phyloP scores from a whole-genome alignment of 2,888 invertebrate genomes.

The Spodoptera littoralis region DNA sequence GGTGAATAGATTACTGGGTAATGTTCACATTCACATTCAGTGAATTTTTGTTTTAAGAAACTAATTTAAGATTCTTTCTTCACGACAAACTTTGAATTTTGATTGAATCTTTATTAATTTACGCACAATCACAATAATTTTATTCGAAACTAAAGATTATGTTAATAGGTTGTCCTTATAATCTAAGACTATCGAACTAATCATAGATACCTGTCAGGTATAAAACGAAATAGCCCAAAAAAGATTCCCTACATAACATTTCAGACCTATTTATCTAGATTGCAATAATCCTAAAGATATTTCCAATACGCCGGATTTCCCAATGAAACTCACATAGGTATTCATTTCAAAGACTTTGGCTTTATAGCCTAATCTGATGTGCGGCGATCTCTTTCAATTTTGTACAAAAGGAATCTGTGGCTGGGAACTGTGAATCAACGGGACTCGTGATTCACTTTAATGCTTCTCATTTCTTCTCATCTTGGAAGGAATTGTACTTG shows the following conservation, averaged over 20 bases:
- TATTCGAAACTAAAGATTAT: too few relatives aligned
- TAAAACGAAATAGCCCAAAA: neutral
- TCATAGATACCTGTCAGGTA: neutral
- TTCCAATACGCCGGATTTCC: slow-evolving; percentile 20
- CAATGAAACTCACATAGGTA: slow-evolving; percentile 28
- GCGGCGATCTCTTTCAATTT: slow-evolving; percentile 41
- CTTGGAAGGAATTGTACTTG: neutral
- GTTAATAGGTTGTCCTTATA: too few relatives aligned
- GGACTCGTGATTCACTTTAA: slow-evolving; percentile 37
- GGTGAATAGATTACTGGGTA: too few relatives aligned
- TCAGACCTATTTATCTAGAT: slow-evolving; percentile 28
- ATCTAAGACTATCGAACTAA: too few relatives aligned
- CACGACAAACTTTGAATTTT: too few relatives aligned
- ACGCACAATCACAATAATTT: too few relatives aligned
- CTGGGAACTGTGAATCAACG: slow-evolving; percentile 33
- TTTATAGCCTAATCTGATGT: slow-evolving; percentile 32
- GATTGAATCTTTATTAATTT: too few relatives aligned
- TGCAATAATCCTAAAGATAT: slow-evolving; percentile 26
- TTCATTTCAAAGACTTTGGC: slow-evolving; percentile 31
- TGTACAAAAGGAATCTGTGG: slow-evolving; percentile 21
- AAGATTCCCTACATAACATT: slow-evolving; percentile 1
- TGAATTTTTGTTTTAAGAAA: too few relatives aligned
- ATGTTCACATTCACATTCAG: too few relatives aligned
- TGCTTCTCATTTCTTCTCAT: slow-evolving; percentile 24
- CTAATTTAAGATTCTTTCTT: too few relatives aligned